These are phyloP conservation scores for Zaprionus camerounensis DNA, from an alignment of 1,140 invertebrate genomes.

Conservation along the genomic window DNA sequence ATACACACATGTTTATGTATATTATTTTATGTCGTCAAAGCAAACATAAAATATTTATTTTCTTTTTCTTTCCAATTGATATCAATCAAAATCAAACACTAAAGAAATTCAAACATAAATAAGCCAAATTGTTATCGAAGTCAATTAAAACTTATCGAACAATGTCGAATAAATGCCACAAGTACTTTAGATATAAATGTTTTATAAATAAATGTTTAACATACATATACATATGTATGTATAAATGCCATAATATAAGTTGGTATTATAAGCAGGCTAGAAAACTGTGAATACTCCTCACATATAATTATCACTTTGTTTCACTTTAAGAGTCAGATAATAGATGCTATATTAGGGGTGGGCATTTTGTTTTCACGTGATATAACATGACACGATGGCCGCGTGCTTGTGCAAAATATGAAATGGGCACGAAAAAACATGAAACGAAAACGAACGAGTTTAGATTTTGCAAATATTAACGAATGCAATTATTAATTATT, in stretches of 20 bases:
- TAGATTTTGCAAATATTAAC: too few species aligned
- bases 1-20: neutral
- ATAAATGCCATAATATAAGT: neutral
- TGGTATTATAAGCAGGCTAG: neutral
- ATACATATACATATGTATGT: neutral
- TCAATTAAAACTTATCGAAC: constrained; percentile 1
- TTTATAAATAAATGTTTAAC: neutral
- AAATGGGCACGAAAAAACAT: too few species aligned
- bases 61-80: neutral
- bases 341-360: neutral
- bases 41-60: neutral
- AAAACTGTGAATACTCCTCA: neutral
- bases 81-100: neutral
- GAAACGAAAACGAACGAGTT: too few species aligned
- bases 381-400: too few species aligned
- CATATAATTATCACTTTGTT: neutral
- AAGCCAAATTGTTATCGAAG: neutral
- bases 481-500: too few species aligned
- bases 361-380: too few species aligned
- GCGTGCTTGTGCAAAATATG: too few species aligned
- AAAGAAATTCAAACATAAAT: neutral
- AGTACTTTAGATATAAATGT: neutral
- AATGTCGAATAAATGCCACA: neutral
- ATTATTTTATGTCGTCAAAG: neutral
- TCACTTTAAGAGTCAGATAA: neutral